Evolutionary conservation across 2,888 invertebrate genomes (phyloP).

Genomic region (Leptura quadrifasciata): DNA sequence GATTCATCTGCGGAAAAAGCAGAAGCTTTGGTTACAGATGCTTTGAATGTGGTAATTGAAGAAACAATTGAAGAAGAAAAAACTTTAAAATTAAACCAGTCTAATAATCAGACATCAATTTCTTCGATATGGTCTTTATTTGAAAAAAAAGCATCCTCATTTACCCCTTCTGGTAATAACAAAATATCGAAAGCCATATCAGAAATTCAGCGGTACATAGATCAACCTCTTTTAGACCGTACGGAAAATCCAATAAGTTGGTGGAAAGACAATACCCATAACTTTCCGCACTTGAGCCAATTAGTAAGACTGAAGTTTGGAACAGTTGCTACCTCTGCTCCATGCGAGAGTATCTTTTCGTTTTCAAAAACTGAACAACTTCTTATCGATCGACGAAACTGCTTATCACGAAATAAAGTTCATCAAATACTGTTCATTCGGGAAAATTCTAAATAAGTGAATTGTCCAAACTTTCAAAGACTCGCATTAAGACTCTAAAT

Average conservation of each 20-base stretch:
- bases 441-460: too few relatives aligned
- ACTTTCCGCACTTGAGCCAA: background rate
- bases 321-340: slow-evolving; percentile 1
- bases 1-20: background rate
- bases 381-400: background rate
- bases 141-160: background rate
- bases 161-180: background rate
- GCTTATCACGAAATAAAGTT: background rate
- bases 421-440: background rate
- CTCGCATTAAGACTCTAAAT: too few relatives aligned
- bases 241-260: background rate
- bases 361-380: background rate
- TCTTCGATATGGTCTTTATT: background rate
- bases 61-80: background rate
- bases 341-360: background rate
- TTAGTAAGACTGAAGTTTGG: background rate
- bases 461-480: too few relatives aligned
- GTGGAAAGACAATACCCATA: background rate
- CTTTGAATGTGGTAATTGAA: background rate
- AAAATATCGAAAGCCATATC: background rate
- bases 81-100: background rate
- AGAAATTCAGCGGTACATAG: slow-evolving; percentile 7
- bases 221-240: background rate
- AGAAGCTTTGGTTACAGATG: background rate
- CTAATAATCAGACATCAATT: background rate